These are phyloP conservation scores for Phrixothrix hirtus DNA, from an alignment of 2,888 invertebrate genomes.

Conservation along the genomic window DNA sequence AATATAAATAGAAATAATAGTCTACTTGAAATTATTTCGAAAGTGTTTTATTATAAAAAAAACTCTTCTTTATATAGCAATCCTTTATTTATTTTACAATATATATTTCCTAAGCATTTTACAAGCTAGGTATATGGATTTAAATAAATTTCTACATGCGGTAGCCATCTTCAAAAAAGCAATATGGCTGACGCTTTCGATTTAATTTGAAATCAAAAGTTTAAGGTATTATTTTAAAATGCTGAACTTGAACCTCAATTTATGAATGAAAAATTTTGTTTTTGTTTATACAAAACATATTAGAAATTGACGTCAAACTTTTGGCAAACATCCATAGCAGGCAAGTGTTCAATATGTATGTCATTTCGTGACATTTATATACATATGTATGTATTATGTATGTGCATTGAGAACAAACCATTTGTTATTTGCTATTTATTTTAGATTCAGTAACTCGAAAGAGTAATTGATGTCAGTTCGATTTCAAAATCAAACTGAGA, in stretches of 20 bases:
- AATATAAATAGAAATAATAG: neutral
- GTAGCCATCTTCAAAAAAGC: too few species aligned
- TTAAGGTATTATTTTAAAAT: neutral
- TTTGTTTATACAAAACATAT: neutral
- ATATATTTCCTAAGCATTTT: too few species aligned
- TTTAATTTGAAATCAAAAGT: neutral
- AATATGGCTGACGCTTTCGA: too few species aligned
- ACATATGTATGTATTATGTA: too few species aligned
- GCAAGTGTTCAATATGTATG: neutral
- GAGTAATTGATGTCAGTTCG: too few species aligned
- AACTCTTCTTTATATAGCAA: neutral
- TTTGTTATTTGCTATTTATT: neutral
- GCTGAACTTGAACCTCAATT: neutral
- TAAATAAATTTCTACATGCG: too few species aligned
- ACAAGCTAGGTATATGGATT: too few species aligned
- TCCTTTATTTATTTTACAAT: too few species aligned
- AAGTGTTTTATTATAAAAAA: neutral
- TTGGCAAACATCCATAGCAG: neutral
- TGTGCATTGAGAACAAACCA: neutral
- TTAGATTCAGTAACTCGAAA: neutral
- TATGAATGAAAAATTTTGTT: neutral
- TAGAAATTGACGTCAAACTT: neutral
- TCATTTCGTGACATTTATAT: too few species aligned
- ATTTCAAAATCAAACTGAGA: too few species aligned
- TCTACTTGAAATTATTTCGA: neutral